phyloP scores from a whole-genome alignment of 1,140 invertebrate species.

The Heliconius hermathena region DNA sequence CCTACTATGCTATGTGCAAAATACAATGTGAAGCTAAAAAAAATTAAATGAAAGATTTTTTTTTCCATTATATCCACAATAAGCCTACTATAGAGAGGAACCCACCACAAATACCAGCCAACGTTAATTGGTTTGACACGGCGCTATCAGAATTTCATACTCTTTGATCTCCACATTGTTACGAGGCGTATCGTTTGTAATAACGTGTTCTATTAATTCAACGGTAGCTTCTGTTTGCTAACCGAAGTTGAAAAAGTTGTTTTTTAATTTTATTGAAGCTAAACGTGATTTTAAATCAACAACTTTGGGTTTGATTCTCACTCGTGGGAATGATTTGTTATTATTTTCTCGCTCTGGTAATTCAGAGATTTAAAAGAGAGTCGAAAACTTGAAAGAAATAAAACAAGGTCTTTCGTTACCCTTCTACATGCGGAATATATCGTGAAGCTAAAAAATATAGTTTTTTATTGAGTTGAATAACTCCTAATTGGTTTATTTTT shows the following conservation, averaged over 20 bases:
- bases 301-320: background rate
- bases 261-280: background rate
- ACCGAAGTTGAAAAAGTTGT: background rate
- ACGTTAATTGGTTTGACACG: slow-evolving; percentile 1
- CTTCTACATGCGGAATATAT: too few species aligned
- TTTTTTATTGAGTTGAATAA: too few species aligned
- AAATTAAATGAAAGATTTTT: too few species aligned
- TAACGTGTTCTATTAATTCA: slow-evolving; percentile 4
- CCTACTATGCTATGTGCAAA: too few species aligned
- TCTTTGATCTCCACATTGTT: slow-evolving; percentile 2
- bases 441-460: too few species aligned
- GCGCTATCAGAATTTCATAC: background rate
- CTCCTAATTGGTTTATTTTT: too few species aligned
- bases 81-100: background rate
- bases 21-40: too few species aligned
- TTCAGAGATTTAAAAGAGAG: background rate
- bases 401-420: too few species aligned
- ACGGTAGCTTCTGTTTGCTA: background rate
- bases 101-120: background rate
- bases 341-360: background rate
- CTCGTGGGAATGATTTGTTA: background rate
- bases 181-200: slow-evolving; percentile 5
- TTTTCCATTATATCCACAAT: background rate
- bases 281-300: background rate
- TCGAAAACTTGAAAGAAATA: too few species aligned